Conservation (phyloP, 2,888 invertebrate genomes). For the Malthinus seriepunctatus region DNA sequence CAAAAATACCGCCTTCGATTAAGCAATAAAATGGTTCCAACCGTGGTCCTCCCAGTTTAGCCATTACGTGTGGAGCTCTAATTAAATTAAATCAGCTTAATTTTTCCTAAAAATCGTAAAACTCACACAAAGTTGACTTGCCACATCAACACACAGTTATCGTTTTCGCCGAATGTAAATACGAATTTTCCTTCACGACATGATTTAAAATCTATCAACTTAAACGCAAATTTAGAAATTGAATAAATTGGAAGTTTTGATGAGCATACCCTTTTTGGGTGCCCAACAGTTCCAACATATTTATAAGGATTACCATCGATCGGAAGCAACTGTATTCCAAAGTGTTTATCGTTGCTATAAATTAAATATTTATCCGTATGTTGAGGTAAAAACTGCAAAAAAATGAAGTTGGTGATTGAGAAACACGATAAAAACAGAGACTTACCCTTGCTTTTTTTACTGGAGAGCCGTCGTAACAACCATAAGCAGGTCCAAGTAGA, state of each 20-base stretch:
- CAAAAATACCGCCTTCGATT: conserved; percentile 70
- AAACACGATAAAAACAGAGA: not conserved
- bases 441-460: conserved; percentile 56
- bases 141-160: conserved; percentile 63
- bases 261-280: conserved; percentile 63
- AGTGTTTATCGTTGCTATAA: conserved; percentile 65
- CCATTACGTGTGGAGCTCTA: conserved; percentile 20
- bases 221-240: conserved; percentile 8
- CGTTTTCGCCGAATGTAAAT: conserved; percentile 61
- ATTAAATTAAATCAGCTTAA: conserved; percentile 39
- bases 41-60: conserved; percentile 59
- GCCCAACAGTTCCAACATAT: conserved; percentile 64
- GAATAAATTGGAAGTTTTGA: not conserved
- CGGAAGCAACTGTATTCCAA: conserved; percentile 71
- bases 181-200: conserved; percentile 57
- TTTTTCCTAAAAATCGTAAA: too few species aligned
- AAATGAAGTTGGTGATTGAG: conserved; percentile 8
- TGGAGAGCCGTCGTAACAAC: conserved; percentile 56
- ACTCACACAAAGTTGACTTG: conserved; percentile 58
- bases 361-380: conserved; percentile 58
- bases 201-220: conserved; percentile 52
- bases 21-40: conserved; percentile 72
- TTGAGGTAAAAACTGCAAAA: conserved; percentile 49
- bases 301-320: conserved; percentile 77
- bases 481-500: conserved; percentile 69